Evolutionary conservation across 2,888 invertebrate genomes (phyloP).

Genomic region (Amiota minor): DNA sequence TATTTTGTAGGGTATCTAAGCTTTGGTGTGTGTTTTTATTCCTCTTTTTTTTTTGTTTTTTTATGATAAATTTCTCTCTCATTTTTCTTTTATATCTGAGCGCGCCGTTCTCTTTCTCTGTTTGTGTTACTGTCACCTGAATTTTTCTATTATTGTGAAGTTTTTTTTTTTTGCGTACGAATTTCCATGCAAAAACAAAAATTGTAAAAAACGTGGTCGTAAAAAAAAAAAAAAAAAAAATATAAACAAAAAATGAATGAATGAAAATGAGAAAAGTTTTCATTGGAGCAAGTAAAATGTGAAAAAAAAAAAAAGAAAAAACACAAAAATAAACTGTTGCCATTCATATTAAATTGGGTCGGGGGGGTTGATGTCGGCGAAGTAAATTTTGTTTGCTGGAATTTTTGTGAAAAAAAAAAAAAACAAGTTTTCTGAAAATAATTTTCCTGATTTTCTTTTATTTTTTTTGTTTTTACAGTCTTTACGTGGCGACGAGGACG

Average conservation of each 20-base stretch:
- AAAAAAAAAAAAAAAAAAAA: not conserved
- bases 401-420: not conserved
- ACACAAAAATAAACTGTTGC: no score
- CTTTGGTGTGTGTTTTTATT: not conserved
- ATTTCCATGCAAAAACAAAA: slow-evolving; percentile 16
- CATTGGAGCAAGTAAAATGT: no score
- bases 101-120: not conserved
- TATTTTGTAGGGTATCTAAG: not conserved
- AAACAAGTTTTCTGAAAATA: not conserved
- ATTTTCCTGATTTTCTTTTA: not conserved
- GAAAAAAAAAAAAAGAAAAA: not conserved
- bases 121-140: not conserved
- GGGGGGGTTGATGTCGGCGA: not conserved
- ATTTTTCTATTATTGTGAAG: not conserved
- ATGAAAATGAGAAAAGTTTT: no score
- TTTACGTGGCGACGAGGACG: slow-evolving; percentile 71
- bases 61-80: not conserved
- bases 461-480: slow-evolving; percentile 51
- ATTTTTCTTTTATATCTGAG: not conserved
- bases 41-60: not conserved
- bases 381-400: not conserved
- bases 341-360: not conserved
- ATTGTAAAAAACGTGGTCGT: slow-evolving; percentile 1
- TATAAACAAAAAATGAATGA: not conserved
- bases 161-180: not conserved